Conservation (phyloP, 2,113 vertebrate species). For the Mirounga angustirostris region DNA sequence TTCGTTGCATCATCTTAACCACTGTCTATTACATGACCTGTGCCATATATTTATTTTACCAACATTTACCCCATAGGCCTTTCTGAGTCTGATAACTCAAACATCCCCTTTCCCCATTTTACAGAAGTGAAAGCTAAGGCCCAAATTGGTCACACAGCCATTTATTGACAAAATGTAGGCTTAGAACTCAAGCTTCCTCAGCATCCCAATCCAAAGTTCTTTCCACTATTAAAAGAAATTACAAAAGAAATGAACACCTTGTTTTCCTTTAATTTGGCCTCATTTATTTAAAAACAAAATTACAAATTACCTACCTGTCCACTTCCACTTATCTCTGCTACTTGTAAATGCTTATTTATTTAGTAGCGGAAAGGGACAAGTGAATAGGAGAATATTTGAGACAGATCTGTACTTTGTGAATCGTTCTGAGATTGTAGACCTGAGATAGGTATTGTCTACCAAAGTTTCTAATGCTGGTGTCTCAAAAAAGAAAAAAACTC, state of each 20-base stretch:
- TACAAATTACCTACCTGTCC: background rate
- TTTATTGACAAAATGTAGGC: background rate
- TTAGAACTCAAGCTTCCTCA: background rate
- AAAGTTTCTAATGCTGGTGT: background rate
- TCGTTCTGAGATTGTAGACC: background rate
- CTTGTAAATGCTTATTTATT: conserved; percentile 16
- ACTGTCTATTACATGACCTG: background rate
- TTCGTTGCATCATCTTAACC: background rate
- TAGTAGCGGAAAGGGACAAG: background rate
- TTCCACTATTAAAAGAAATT: background rate
- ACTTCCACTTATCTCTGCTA: background rate
- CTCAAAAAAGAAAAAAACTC: background rate
- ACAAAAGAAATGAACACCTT: background rate
- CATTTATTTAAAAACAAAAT: background rate
- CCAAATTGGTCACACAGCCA: background rate
- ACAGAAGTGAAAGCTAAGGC: background rate
- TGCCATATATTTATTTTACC: conserved; percentile 3
- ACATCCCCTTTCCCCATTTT: background rate
- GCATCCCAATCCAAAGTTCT: background rate
- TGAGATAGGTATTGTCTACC: background rate
- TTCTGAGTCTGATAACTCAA: background rate
- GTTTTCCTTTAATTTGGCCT: background rate
- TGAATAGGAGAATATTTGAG: background rate
- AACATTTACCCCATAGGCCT: background rate
- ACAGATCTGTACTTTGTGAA: background rate